Base-by-base conservation (phyloP, 2,888 invertebrate species). In the Branchinecta sandiegonensis region DNA sequence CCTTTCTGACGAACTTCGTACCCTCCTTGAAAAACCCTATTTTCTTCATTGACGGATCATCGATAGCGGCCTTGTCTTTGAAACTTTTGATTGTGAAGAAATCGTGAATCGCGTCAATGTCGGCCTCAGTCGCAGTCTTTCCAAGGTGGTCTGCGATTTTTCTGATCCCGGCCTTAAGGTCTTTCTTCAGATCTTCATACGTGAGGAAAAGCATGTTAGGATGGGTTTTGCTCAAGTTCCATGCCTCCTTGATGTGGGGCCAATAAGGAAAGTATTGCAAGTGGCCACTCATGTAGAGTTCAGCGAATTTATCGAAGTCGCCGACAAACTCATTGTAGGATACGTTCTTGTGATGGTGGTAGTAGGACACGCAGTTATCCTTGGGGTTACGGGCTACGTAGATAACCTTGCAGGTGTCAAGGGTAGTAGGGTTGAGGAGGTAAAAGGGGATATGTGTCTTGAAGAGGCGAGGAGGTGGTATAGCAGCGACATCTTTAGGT, bases 1-100 rank as follows among this genome's bases (percentile, higher is more conserved):
- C 77, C 77, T 56, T 56, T 17, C 56, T 56, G n/a, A 56, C 56
- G 17, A 56, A 56, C 17, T 14, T 56, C 1, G 56, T 17, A 56
- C 47, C 67, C 8, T 46, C 14, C 67, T 65, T 67, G 56, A 63
- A 46, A 13, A 63, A 47, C 2, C 67, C 56, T 56, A 64, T 47
- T 14, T 17, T 48, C 8, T 65, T 17, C 37, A 70, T 67, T n/a
- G 12, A 46, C 66, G 71, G 71, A n/a, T 71, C 69, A 65, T 81
- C 81, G 13, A 77, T 76, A 65, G 75, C 74, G 17, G 76, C 74
- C 73, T 81, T 80, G 8, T 73, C 71, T 71, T 77, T 78, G 80
- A 81, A 81, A 63, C 72, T 75, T 17, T 74, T 72, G 73, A 81
- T 80, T 64, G 76, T 75, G 71, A 79, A 79, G 73, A 79, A 78